Evolutionary conservation across 2,797 vertebrate species (phyloP).

Genomic region (Bovichtus diacanthus): DNA sequence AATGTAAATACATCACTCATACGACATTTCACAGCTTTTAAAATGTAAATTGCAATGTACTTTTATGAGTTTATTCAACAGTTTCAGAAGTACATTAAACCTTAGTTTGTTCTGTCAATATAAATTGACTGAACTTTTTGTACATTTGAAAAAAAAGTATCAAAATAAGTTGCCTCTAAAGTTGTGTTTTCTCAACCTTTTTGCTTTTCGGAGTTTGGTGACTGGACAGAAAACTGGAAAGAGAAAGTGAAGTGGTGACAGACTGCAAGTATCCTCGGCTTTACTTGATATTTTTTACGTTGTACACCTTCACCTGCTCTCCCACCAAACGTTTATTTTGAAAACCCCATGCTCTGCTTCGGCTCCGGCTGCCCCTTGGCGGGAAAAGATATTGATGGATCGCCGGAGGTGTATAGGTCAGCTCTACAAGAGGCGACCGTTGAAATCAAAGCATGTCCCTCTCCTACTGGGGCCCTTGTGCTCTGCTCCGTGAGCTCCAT

Average conservation of each 20-base stretch:
- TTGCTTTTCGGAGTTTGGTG: neutral
- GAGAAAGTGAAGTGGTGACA: neutral
- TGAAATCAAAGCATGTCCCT: slow-evolving; percentile 79
- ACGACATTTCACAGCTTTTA: neutral
- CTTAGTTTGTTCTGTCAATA: neutral
- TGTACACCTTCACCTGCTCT: slow-evolving; percentile 25
- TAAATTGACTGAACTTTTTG: neutral
- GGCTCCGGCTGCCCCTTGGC: slow-evolving; percentile 60
- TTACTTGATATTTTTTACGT: neutral
- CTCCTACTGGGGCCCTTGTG: slow-evolving; percentile 56
- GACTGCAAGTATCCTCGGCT: neutral
- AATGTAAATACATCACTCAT: neutral
- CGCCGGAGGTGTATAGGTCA: slow-evolving; percentile 82
- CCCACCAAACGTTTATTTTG: slow-evolving; percentile 51
- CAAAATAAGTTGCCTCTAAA: slow-evolving; percentile 1
- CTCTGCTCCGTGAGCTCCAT: slow-evolving; percentile 65
- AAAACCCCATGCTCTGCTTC: slow-evolving; percentile 41
- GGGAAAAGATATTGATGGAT: slow-evolving; percentile 79
- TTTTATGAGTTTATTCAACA: neutral
- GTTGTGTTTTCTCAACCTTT: neutral
- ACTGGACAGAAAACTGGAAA: no score
- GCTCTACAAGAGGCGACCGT: slow-evolving; percentile 68
- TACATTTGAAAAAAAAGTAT: neutral
- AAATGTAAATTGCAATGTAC: neutral
- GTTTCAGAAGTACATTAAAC: neutral